These are phyloP conservation scores for Homalodisca vitripennis DNA, from an alignment of 1,140 invertebrate genomes.

Conservation along the genomic window DNA sequence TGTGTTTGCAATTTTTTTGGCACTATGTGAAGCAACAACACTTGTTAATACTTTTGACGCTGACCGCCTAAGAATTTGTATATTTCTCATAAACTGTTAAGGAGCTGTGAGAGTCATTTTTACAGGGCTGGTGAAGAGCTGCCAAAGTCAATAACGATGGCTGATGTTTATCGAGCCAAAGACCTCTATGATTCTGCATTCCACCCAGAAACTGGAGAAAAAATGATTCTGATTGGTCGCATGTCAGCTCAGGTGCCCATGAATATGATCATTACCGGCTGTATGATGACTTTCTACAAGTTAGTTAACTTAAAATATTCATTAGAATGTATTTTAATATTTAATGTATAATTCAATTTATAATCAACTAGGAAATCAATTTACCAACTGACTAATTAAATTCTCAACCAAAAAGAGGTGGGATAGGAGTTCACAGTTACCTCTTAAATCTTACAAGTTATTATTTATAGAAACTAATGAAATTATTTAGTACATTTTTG, in stretches of 20 bases:
- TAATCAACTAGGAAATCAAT: background rate
- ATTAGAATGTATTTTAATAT: background rate
- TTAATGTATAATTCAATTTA: background rate
- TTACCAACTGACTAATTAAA: background rate
- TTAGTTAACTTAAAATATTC: constrained; percentile 49
- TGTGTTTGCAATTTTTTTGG: too few relatives aligned
- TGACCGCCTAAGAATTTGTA: background rate
- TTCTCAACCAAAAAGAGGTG: background rate
- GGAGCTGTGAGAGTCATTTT: background rate
- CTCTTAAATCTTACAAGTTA: background rate
- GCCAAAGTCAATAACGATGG: constrained; percentile 46
- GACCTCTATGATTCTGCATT: constrained; percentile 52
- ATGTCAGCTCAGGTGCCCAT: constrained; percentile 99
- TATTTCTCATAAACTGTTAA: background rate
- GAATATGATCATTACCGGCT: constrained; percentile 95
- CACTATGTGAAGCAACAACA: background rate
- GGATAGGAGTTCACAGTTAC: background rate
- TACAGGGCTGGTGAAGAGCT: constrained; percentile 25
- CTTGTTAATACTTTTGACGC: background rate
- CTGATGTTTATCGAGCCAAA: constrained; percentile 72
- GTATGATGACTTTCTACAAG: constrained; percentile 98
- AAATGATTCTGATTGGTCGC: constrained; percentile 93
- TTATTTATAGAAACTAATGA: background rate
- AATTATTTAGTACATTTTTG: background rate
- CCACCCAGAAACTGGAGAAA: constrained; percentile 97